A percentile compares a stretch with the other conserved stretches of the same genome.
These are phyloP conservation scores for Chiloscyllium punctatum DNA, from an alignment of 2,797 vertebrate species.

Conservation along the genomic window DNA sequence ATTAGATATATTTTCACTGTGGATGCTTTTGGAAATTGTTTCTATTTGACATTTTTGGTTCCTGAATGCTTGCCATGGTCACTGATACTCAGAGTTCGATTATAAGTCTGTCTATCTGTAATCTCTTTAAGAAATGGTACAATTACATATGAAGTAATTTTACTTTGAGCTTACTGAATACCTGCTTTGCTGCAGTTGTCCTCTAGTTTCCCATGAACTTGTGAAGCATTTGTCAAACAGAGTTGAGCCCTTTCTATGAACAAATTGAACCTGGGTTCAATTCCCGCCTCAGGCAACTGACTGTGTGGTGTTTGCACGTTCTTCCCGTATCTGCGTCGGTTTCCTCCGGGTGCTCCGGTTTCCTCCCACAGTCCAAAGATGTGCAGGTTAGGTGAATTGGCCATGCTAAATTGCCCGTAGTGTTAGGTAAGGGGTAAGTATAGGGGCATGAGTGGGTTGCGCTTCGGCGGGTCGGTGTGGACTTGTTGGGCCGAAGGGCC, in stretches of 20 bases:
- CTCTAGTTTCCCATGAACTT: neutral
- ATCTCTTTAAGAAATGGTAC: neutral
- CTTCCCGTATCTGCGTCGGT: too few relatives aligned
- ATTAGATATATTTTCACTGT: neutral
- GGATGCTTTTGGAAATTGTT: neutral
- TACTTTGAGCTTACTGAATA: neutral
- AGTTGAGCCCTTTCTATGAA: neutral
- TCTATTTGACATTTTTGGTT: neutral
- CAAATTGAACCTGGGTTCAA: too few relatives aligned
- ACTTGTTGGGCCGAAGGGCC: too few relatives aligned
- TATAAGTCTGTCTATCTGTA: neutral
- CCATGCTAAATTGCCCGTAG: too few relatives aligned
- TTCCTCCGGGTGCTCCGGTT: too few relatives aligned
- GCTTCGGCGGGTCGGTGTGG: too few relatives aligned
- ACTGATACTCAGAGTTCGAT: neutral
- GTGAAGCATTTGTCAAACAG: neutral
- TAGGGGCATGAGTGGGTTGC: too few relatives aligned
- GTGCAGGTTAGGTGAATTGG: too few relatives aligned
- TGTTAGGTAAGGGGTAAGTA: too few relatives aligned
- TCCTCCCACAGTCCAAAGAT: too few relatives aligned
- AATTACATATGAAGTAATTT: neutral
- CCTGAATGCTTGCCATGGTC: neutral
- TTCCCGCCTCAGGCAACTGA: too few relatives aligned
- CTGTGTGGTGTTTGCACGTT: too few relatives aligned
- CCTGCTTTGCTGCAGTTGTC: neutral